Evolutionary conservation across 2,113 vertebrate species (phyloP).

Genomic region (Stictonetta naevosa): DNA sequence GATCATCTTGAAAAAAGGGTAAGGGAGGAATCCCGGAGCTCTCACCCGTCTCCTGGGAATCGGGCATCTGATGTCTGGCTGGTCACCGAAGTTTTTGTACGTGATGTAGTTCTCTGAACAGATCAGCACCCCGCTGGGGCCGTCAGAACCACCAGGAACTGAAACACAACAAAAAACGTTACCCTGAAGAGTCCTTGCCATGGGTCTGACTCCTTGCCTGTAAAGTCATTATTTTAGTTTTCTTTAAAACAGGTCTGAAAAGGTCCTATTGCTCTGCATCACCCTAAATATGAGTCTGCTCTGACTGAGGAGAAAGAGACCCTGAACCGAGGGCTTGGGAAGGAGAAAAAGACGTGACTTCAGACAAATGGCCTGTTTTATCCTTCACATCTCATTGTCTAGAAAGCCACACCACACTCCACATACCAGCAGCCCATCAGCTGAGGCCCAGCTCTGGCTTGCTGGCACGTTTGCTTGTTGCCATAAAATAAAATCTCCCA

Average conservation of each 20-base stretch:
- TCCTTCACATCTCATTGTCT: not conserved
- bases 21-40: not conserved
- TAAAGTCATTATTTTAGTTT: not conserved
- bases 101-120: constrained; percentile 99
- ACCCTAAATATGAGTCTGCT: not conserved
- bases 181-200: not conserved
- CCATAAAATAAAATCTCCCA: not conserved
- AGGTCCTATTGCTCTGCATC: not conserved
- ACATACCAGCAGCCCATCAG: not conserved
- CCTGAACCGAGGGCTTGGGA: not conserved
- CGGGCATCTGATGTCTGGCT: constrained; percentile 97
- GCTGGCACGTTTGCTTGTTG: not conserved
- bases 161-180: not conserved
- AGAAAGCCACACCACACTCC: not conserved
- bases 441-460: not conserved
- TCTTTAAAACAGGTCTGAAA: not conserved
- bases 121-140: constrained; percentile 96
- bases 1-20: not conserved
- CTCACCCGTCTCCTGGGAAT: constrained; percentile 96
- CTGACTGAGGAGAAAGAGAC: fast-evolving
- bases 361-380: not conserved
- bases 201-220: not conserved
- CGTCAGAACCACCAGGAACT: constrained; percentile 98
- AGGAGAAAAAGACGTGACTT: not conserved
- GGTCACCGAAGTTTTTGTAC: constrained; percentile 98